These are phyloP conservation scores for Malurus leucopterus DNA, from an alignment of 2,797 vertebrate species.

Conservation along the genomic window DNA sequence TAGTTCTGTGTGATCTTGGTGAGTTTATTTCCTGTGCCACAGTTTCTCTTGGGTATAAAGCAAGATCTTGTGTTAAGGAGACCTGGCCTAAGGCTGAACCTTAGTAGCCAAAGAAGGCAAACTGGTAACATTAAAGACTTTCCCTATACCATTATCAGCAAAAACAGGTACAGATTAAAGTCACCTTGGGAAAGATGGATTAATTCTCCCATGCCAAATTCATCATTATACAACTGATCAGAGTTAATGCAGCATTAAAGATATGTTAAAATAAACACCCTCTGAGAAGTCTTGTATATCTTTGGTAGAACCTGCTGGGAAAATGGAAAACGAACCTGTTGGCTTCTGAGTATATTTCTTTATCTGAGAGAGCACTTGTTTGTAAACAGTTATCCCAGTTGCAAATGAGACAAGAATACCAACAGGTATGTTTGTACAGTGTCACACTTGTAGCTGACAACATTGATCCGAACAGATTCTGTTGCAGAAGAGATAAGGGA, in stretches of 20 bases:
- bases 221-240: not conserved
- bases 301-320: not conserved
- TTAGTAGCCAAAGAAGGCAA: not conserved
- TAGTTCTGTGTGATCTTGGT: not conserved
- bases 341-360: not conserved
- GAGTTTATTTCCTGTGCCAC: not conserved
- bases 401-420: slow-evolving; percentile 20
- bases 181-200: slow-evolving; percentile 28
- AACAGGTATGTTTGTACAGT: slow-evolving; percentile 33
- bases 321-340: not conserved
- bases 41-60: not conserved
- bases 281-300: not conserved
- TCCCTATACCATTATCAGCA: not conserved
- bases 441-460: slow-evolving; percentile 14
- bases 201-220: not conserved
- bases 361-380: slow-evolving; percentile 33
- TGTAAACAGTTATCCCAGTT: slow-evolving; percentile 27
- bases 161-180: not conserved
- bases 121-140: not conserved
- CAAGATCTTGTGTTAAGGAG: not conserved
- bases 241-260: slow-evolving; percentile 19
- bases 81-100: not conserved
- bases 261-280: not conserved
- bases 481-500: slow-evolving; percentile 50
- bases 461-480: slow-evolving; percentile 27